Evolutionary conservation across 1,140 invertebrate species (phyloP), one percentile per base, ranked within the genome.

Genomic region (Acyrthosiphon pisum): DNA sequence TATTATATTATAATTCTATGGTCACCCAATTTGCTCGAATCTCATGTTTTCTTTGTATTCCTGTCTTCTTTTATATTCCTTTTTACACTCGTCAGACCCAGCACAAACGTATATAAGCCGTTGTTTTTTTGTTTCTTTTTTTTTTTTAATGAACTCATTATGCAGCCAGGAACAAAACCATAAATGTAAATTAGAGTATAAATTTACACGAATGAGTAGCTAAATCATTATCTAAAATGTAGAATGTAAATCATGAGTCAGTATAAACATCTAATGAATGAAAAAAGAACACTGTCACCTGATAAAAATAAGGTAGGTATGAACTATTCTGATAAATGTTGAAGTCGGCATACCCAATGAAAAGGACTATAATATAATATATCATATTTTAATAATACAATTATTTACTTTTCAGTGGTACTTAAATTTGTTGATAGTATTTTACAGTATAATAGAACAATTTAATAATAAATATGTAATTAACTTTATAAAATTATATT

Each of bases 21-120:
- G 88, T 89, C 88, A 56, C 35, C 88, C 23, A 56, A 56, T 89
- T 89, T 50, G 87, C 26, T 89, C 30, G 50, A 53, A 89, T 89
- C 87, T 89, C 30, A 22, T 56, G 88, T 89, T 86, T 41, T 48
- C n/a, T 35, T 89, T 56, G 44, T 30, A 37, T 56, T 89, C 35
- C 22, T 35, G 50, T 89, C 35, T 89, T 89, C 84, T 86, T 56
- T 41, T 37, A 50, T 50, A 35, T 88, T 50, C 86, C 14, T 50
- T 35, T 50, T 48, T 88, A 50, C 46, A 48, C 30, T 30, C 46
- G 30, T 88, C 30, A 48, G 50, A 6, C 37, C 41, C 37, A 26
- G 7, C 84, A 86, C 41, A 11, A 86, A 26, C 22, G 83, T 14
- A 23, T 14, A 41, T 41, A 26, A 44, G 83, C 37, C 20, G 3